Base-by-base conservation (phyloP, 2,888 invertebrate species). In the Pristionchus exspectatus region DNA sequence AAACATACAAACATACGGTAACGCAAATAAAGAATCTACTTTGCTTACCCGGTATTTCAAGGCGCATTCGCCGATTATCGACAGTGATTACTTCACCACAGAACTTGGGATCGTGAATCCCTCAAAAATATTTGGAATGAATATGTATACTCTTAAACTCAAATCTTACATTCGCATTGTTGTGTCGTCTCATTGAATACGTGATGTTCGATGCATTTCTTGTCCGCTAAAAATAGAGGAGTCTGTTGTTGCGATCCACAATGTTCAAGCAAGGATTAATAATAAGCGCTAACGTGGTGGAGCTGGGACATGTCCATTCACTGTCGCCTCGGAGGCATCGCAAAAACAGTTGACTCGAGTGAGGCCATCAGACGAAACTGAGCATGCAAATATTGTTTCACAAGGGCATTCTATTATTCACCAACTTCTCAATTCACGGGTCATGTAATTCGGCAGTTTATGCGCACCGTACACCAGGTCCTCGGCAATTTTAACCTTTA, bases 141-240 rank as follows among this genome's bases (percentile, higher is more conserved):
- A 59, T 59, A 59, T n/a, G n/a, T n/a, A 59, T 18, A 59, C 18
- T 59, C 59, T 59, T 59, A 59, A 59, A 59, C 59, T 18, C 12
- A 59, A 12, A 27, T 5, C 69, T 27, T 30, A 69, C 69, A 69
- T 30, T 69, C 69, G 30, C 30, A 69, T 9, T 12, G 10, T 30
- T 69, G 69, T 38, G 74, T 74, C 1, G 5, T 4, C 21, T 74
- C 74, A 18, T 74, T 74, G 74, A 38, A 74, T 18, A 38, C 74
- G 38, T 74, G 74, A 38, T 74, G 74, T 21, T 74, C 74, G 38
- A 74, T 38, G 38, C 74, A 74, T 74, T 74, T 38, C 21, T 38
- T 24, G 18, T 74, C 74, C 18, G 16, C 74, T 74, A 38, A 33
- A 38, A 38, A 12, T 9, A 74, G 3, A 16, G 30, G 30, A 33